Conservation (phyloP, 2,113 vertebrate species). For the Hydropotes inermis region DNA sequence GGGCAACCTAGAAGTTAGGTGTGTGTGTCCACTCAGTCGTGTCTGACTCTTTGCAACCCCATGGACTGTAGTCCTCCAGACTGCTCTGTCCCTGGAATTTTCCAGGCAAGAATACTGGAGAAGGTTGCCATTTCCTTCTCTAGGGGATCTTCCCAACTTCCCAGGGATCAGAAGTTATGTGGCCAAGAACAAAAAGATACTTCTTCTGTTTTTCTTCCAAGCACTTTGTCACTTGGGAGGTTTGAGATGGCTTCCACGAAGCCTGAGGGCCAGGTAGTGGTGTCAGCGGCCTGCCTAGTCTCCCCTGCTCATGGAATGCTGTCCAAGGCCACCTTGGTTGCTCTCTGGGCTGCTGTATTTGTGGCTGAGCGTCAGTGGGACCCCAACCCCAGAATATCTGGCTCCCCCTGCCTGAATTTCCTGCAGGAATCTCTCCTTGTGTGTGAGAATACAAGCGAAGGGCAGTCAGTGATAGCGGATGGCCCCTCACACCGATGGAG, state of each 20-base stretch:
- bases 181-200: neutral
- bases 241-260: rapidly evolving
- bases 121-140: neutral
- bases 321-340: too few species aligned
- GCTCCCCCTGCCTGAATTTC: neutral
- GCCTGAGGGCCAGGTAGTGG: neutral
- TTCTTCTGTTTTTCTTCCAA: neutral
- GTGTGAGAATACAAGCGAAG: neutral
- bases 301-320: rapidly evolving
- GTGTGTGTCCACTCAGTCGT: neutral
- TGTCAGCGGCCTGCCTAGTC: rapidly evolving
- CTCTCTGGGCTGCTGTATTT: neutral
- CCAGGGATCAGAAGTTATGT: neutral
- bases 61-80: neutral
- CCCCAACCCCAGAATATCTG: neutral
- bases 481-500: too few species aligned
- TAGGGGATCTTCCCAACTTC: neutral
- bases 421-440: neutral
- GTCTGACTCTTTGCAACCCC: neutral
- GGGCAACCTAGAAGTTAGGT: neutral
- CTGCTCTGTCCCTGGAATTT: neutral
- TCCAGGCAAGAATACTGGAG: neutral
- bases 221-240: neutral
- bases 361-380: neutral
- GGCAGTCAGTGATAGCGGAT: rapidly evolving